Evolutionary conservation across 2,113 vertebrate species (phyloP).

Genomic region (Melanostigma gelatinosum): DNA sequence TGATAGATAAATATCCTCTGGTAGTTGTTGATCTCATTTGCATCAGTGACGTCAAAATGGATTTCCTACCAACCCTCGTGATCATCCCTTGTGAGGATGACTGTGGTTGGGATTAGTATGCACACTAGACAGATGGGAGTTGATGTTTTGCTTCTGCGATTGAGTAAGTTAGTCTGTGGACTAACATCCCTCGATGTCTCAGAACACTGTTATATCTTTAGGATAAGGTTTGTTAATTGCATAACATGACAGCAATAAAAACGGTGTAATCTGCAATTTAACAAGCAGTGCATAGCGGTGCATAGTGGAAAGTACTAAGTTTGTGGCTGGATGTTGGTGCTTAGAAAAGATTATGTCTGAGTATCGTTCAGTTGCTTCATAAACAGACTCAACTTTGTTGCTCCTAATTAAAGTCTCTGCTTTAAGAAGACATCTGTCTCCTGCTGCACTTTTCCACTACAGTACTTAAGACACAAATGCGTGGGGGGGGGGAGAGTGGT

Average conservation of each 20-base stretch:
- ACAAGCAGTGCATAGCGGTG: too few species aligned
- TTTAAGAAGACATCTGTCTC: background rate
- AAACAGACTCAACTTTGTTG: background rate
- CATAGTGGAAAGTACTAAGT: background rate
- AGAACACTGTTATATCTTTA: background rate
- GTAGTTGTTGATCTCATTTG: constrained; percentile 62
- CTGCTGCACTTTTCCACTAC: background rate
- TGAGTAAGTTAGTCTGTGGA: too few species aligned
- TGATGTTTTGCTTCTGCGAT: constrained; percentile 15
- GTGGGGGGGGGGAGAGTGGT: background rate
- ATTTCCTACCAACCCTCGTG: constrained; percentile 36
- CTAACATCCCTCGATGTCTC: background rate
- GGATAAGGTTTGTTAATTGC: background rate
- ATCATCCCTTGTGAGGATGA: constrained; percentile 30
- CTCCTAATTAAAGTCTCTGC: background rate
- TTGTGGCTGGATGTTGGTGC: background rate
- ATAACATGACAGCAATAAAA: background rate
- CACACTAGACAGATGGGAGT: constrained; percentile 46
- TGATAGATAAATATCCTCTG: constrained; percentile 21
- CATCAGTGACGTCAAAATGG: constrained; percentile 25
- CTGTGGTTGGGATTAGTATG: constrained; percentile 43
- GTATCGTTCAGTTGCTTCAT: background rate
- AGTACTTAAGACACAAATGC: background rate
- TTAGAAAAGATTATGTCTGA: background rate
- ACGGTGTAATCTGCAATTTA: too few species aligned